Evolutionary conservation across 2,797 vertebrate genomes (phyloP).

Genomic region (Siniperca scherzeri): DNA sequence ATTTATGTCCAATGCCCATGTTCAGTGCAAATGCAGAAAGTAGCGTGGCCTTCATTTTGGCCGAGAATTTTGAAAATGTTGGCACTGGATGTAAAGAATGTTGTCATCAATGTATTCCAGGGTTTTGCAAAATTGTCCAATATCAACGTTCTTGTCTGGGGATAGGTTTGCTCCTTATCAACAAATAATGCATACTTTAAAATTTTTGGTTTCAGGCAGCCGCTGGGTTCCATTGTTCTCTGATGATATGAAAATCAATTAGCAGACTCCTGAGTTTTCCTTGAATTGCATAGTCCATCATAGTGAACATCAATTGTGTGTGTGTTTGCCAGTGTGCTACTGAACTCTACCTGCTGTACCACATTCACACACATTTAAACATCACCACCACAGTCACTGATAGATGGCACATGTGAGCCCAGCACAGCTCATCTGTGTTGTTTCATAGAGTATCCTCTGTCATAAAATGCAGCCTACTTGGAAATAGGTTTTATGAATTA

Average conservation of each 20-base stretch:
- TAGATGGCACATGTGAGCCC: background rate
- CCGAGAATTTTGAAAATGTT: background rate
- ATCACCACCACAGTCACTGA: background rate
- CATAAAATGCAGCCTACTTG: constrained; percentile 1
- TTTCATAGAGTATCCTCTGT: background rate
- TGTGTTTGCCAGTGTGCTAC: background rate
- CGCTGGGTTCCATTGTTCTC: background rate
- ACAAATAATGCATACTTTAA: background rate
- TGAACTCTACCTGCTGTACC: background rate
- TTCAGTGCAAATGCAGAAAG: background rate
- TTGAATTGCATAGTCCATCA: background rate
- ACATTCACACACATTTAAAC: background rate
- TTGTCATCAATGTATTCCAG: background rate
- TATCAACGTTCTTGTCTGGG: background rate
- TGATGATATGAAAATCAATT: background rate
- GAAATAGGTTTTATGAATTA: constrained; percentile 4
- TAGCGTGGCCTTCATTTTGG: background rate
- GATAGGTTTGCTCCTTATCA: background rate
- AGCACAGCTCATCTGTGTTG: background rate
- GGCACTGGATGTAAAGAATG: background rate
- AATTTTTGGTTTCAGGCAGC: background rate
- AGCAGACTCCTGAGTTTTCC: background rate
- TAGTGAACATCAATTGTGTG: background rate
- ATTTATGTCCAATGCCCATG: background rate
- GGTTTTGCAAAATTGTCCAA: background rate